Base-by-base conservation (phyloP, 35 echinoderm and acorn worm genomes). In the Lytechinus variegatus region DNA sequence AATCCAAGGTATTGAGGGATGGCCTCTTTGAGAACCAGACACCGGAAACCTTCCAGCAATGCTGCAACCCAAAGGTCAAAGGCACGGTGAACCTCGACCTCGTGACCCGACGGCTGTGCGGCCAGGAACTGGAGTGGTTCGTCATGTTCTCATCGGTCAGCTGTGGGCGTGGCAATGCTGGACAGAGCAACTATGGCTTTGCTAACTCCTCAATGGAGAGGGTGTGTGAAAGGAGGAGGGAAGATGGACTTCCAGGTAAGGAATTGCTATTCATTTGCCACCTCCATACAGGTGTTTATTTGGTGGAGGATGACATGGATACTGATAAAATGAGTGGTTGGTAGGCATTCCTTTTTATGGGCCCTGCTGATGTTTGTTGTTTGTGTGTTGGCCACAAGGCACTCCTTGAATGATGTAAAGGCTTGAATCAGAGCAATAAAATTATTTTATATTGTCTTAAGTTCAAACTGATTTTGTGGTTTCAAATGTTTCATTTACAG, bases 181-280 rank as follows among this genome's bases (percentile, higher is more conserved):
- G 96, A 27, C 97, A 98, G 91, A 92, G 96, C 33, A 98, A 98
- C 93, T 97, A 97, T 92, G 97, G 96, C 4, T 97, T 95, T 87
- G 97, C 97, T 10, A 98, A 98, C 92, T 98, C 97, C 11, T 95
- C 96, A 27, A 98, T 98, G 96, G 96, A 98, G 55, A 95, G 97
- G 61, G 94, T 97, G 9, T 98, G 97, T 96, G 97, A 98, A 87
- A 98, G 61, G 94, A 96, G 97, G 92, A 87, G 89, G 44, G 86
- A 95, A 6, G 91, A 97, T 91, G 95, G 95, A 3, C 61, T 97
- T 14, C 94, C 95, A 95, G 96, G 98, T 99, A 92, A 9, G 51
- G 56, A 53, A 28, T 60, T 12, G 16, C 16, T 60, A 9, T 60
- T 58, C 56, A 10, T 58, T 29, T 29, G 33, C 33, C 33, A 44